Evolutionary conservation across 2,888 invertebrate species (phyloP).

Genomic region (Ypsolopha sequella): DNA sequence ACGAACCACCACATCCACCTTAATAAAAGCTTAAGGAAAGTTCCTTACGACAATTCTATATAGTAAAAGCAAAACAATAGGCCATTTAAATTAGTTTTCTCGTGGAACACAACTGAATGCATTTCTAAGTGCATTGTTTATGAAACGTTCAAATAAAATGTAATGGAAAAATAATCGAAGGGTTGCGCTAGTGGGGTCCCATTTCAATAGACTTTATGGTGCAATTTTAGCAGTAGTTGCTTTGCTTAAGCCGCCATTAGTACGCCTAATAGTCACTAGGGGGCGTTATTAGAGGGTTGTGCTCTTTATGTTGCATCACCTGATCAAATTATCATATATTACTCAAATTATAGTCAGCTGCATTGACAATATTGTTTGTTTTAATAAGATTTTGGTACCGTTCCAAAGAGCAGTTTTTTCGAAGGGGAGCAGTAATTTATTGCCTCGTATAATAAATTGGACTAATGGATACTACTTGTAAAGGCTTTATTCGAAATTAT

Average conservation of each 20-base stretch:
- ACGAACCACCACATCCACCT: neutral
- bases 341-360: conserved; percentile 33
- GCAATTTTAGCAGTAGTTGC: conserved; percentile 40
- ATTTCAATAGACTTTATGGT: conserved; percentile 50
- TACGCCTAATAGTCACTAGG: conserved; percentile 41
- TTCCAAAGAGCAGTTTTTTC: conserved; percentile 30
- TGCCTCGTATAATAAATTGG: conserved; percentile 51
- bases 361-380: conserved; percentile 61
- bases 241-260: conserved; percentile 52
- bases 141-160: conserved; percentile 21
- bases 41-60: neutral
- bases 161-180: conserved; percentile 50
- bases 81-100: neutral
- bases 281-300: conserved; percentile 4
- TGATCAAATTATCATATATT: conserved; percentile 20
- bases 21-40: neutral
- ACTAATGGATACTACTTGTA: conserved; percentile 48
- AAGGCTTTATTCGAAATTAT: neutral
- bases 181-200: conserved; percentile 36
- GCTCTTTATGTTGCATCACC: conserved; percentile 8
- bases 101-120: no score
- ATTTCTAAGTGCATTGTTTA: neutral
- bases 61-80: neutral
- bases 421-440: conserved; percentile 51
- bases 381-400: conserved; percentile 47